A percentile compares a stretch with the other conserved stretches of the same genome.
Evolutionary conservation across 2,888 invertebrate species (phyloP).

Genomic region (Phyllotreta cruciferae): DNA sequence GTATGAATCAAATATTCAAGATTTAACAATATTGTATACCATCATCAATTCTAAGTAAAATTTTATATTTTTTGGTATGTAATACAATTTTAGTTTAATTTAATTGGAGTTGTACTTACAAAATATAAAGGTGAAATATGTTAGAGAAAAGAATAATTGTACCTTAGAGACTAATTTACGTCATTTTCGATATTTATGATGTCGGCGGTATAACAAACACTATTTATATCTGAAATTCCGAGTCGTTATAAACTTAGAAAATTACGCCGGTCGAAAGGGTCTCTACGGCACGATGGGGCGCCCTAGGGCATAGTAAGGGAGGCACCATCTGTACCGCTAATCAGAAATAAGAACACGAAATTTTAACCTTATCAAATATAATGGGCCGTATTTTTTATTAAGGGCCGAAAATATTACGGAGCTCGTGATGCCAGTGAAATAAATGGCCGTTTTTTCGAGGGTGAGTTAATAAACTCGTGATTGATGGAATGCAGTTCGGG

Average conservation of each 20-base stretch:
- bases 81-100: no score
- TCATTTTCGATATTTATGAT: conserved; percentile 30
- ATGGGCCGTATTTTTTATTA: conserved; percentile 25
- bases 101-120: no score
- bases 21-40: no score
- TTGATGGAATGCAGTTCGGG: no score
- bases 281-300: conserved; percentile 22
- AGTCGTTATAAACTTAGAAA: conserved; percentile 24
- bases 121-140: no score
- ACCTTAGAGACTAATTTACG: conserved; percentile 13
- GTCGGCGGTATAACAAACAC: conserved; percentile 33
- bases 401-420: conserved; percentile 5
- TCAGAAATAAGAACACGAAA: conserved; percentile 31
- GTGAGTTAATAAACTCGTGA: no score
- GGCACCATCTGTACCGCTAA: conserved; percentile 30
- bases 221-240: conserved; percentile 27
- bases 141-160: no score
- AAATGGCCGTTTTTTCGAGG: no score
- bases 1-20: not conserved
- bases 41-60: no score
- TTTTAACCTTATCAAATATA: conserved; percentile 29
- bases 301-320: conserved; percentile 30
- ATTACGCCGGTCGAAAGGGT: conserved; percentile 21
- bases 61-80: no score
- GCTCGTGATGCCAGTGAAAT: no score